Evolutionary conservation across 2,888 invertebrate genomes (phyloP).

Genomic region (Drosophila infuscata): DNA sequence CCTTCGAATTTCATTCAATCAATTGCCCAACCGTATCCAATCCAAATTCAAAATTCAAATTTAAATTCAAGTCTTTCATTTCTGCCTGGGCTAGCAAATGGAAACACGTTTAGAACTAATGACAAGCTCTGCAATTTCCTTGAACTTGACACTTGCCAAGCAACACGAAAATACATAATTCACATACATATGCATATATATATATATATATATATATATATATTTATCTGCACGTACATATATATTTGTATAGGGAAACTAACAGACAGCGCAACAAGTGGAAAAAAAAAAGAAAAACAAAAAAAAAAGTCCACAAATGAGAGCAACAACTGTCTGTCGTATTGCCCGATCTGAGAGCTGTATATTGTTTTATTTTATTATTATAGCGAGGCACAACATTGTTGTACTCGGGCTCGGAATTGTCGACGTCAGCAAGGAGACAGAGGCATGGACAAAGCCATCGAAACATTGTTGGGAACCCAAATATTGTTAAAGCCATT

Average conservation of each 20-base stretch:
- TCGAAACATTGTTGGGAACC: conserved; percentile 37
- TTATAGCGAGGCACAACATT: conserved; percentile 29
- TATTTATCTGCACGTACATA: conserved; percentile 28
- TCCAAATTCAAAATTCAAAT: neutral
- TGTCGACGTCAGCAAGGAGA: conserved; percentile 58
- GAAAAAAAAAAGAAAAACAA: conserved; percentile 32
- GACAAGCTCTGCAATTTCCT: conserved; percentile 77
- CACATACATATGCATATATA: conserved; percentile 19
- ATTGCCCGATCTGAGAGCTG: conserved; percentile 24
- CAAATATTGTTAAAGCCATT: conserved; percentile 4
- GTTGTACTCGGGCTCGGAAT: conserved; percentile 19
- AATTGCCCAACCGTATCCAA: conserved; percentile 42
- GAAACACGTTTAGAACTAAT: conserved; percentile 56
- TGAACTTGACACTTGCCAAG: conserved; percentile 82
- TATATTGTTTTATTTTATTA: conserved; percentile 20
- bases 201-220: conserved; percentile 28
- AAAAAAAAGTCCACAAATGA: conserved; percentile 7
- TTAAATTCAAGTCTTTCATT: conserved; percentile 13
- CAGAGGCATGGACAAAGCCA: conserved; percentile 33
- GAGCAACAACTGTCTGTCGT: conserved; percentile 3
- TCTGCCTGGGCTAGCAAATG: conserved; percentile 16
- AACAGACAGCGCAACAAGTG: conserved; percentile 48
- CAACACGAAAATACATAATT: conserved; percentile 41
- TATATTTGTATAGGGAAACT: conserved; percentile 27
- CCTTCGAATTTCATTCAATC: conserved; percentile 76